Percentiles rank a stretch among this genome's conserved stretches.
Conservation (phyloP, 2,888 invertebrate species). For the Parnassius orleans region DNA sequence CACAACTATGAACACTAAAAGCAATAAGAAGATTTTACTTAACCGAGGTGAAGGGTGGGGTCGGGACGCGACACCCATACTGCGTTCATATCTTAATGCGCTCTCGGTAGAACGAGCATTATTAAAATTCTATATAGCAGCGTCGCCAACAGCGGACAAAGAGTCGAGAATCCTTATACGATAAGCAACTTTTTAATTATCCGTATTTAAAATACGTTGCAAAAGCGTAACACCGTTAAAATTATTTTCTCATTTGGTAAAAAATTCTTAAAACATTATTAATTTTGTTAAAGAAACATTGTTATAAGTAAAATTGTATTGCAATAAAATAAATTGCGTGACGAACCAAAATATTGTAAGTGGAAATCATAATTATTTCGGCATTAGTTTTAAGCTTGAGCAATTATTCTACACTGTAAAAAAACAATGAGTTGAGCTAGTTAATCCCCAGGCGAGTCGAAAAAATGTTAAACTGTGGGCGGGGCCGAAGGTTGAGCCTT, state of each 20-base stretch:
- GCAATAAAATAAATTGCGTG: neutral
- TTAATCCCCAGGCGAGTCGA: constrained; percentile 67
- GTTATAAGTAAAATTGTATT: no score
- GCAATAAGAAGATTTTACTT: constrained; percentile 26
- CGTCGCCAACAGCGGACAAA: constrained; percentile 34
- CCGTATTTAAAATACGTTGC: constrained; percentile 30
- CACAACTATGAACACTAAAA: constrained; percentile 20
- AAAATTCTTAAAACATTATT: no score
- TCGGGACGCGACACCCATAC: constrained; percentile 29
- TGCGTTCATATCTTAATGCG: constrained; percentile 45
- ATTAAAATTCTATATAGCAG: constrained; percentile 53
- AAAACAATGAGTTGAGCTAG: constrained; percentile 70
- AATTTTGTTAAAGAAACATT: no score
- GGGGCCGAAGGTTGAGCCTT: constrained; percentile 62
- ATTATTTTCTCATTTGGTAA: no score
- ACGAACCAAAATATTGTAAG: constrained; percentile 11
- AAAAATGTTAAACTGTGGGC: constrained; percentile 79
- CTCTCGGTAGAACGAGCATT: constrained; percentile 40
- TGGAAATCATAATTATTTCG: constrained; percentile 43
- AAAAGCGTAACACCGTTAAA: neutral
- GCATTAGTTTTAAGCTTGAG: constrained; percentile 44
- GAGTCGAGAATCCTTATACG: constrained; percentile 46
- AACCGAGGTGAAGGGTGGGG: constrained; percentile 29
- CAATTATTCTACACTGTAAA: constrained; percentile 65
- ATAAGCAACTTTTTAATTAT: constrained; percentile 69